phyloP scores from a whole-genome alignment of 2,113 vertebrate genomes.

The Falco punctatus region DNA sequence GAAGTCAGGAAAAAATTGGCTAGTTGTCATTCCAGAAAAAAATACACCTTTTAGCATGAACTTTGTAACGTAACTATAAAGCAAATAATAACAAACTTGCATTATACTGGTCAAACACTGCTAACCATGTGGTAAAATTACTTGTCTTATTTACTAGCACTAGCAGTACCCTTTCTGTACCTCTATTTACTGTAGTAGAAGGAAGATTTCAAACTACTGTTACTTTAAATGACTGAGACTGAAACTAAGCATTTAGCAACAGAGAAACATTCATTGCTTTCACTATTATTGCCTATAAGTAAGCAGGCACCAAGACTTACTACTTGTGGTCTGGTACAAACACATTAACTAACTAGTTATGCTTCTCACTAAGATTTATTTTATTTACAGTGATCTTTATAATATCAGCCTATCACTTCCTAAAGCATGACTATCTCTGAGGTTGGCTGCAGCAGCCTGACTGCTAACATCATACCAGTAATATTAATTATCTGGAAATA shows the following conservation, averaged over 20 bases:
- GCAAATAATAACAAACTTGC: neutral
- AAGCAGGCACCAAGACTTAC: neutral
- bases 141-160: neutral
- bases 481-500: neutral
- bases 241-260: neutral
- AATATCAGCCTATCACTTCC: neutral
- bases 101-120: neutral
- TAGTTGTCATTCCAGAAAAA: neutral
- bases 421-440: neutral
- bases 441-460: neutral
- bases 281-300: neutral
- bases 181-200: neutral
- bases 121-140: neutral
- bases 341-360: neutral
- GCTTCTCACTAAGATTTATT: neutral
- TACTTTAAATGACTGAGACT: neutral
- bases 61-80: neutral
- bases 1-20: neutral
- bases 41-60: neutral
- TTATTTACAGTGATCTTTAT: neutral
- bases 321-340: neutral
- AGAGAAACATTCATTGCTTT: neutral
- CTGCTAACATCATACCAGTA: neutral
- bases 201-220: neutral
- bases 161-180: neutral